Percentiles rank a stretch among this genome's conserved stretches.
Conservation (phyloP, 1,140 invertebrate species). For the Heliothis virescens region DNA sequence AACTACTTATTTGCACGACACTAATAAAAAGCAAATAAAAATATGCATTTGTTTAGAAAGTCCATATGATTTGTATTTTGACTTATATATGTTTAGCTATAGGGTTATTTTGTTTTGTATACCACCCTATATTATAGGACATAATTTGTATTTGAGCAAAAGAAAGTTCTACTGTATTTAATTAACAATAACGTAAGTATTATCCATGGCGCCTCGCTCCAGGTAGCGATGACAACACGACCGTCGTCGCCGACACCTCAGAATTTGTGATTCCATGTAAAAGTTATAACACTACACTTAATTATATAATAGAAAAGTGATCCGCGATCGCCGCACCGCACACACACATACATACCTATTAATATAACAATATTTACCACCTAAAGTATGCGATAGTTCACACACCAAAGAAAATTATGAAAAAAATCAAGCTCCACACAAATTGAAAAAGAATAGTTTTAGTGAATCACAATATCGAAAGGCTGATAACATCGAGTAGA, state of each 20-base stretch:
- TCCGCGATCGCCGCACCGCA: slow-evolving; percentile 72
- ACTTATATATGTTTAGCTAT: neutral
- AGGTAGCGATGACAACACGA: slow-evolving; percentile 55
- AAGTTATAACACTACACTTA: slow-evolving; percentile 82
- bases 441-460: slow-evolving; percentile 61
- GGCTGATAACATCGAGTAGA: slow-evolving; percentile 57
- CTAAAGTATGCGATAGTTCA: slow-evolving; percentile 70
- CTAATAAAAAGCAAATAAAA: slow-evolving; percentile 7
- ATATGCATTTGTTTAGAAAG: neutral
- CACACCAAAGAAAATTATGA: slow-evolving; percentile 40
- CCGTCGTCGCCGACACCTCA: slow-evolving; percentile 63
- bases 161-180: slow-evolving; percentile 5
- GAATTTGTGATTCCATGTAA: slow-evolving; percentile 82
- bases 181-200: slow-evolving; percentile 33
- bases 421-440: slow-evolving; percentile 65
- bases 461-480: slow-evolving; percentile 50
- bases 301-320: slow-evolving; percentile 76
- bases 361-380: slow-evolving; percentile 71
- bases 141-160: slow-evolving; percentile 39
- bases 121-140: neutral
- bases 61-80: slow-evolving; percentile 13
- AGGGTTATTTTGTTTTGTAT: neutral
- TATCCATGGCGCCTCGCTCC: slow-evolving; percentile 22
- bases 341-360: slow-evolving; percentile 57
- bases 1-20: neutral